phyloP scores from a whole-genome alignment of 1,140 invertebrate species.

The Aphelinus certus region DNA sequence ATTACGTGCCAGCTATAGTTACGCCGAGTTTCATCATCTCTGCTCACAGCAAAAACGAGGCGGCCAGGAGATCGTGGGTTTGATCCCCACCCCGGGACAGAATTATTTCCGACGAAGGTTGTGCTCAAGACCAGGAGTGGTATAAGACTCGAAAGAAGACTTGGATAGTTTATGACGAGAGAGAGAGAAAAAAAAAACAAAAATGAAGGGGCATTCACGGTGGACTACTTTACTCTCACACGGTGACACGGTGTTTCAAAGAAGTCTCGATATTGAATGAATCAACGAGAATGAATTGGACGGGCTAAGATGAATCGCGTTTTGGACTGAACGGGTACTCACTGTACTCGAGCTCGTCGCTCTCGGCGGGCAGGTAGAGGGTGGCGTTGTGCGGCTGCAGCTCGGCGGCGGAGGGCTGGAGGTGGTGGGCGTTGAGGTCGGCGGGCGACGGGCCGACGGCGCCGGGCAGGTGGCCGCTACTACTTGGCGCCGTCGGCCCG shows the following conservation, averaged over 20 bases:
- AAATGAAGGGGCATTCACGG: neutral
- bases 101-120: no score
- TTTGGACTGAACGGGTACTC: constrained; percentile 45
- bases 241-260: no score
- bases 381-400: constrained; percentile 60
- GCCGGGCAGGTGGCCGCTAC: neutral
- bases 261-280: no score
- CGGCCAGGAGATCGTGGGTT: no score
- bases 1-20: no score
- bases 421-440: neutral
- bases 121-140: no score
- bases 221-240: no score
- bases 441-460: constrained; percentile 21
- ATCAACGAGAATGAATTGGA: no score
- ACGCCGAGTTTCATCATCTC: no score
- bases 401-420: neutral
- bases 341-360: constrained; percentile 63
- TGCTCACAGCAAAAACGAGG: no score
- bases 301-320: no score
- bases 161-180: neutral
- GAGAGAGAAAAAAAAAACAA: constrained; percentile 13
- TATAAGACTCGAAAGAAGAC: neutral
- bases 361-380: constrained; percentile 53
- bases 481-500: constrained; percentile 5
- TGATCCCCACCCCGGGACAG: no score